Conservation (phyloP, 2,888 invertebrate species). For the Mechanitis messenoides region DNA sequence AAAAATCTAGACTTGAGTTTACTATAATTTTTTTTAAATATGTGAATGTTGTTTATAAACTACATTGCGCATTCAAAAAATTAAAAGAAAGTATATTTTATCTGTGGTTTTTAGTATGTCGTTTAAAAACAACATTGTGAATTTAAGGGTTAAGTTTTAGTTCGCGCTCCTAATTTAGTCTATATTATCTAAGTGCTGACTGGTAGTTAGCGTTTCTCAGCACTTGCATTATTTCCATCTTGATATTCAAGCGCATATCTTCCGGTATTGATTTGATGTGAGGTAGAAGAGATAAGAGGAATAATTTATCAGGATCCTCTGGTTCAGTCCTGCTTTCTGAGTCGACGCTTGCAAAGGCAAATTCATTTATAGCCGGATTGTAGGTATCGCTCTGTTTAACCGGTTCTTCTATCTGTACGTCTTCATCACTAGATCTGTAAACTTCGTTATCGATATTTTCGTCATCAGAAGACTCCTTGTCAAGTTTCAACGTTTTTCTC, state of each 20-base stretch:
- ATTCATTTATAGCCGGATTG: conserved; percentile 43
- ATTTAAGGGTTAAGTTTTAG: too few species aligned
- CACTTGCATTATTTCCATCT: conserved; percentile 68
- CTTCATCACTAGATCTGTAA: conserved; percentile 39
- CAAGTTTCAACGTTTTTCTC: conserved; percentile 47
- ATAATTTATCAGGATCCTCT: conserved; percentile 62
- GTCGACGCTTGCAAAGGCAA: conserved; percentile 63
- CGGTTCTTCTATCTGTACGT: conserved; percentile 18
- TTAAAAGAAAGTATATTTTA: too few species aligned
- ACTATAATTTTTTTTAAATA: too few species aligned
- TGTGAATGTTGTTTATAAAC: too few species aligned
- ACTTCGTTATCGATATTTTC: conserved; percentile 35
- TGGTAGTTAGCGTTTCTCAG: conserved; percentile 55
- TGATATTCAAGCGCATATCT: conserved; percentile 53
- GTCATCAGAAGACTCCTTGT: conserved; percentile 48
- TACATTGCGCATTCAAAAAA: too few species aligned
- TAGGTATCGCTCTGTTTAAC: conserved; percentile 18
- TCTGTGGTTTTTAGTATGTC: too few species aligned
- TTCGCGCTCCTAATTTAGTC: background rate
- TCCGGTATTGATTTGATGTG: conserved; percentile 64
- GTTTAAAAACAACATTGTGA: too few species aligned
- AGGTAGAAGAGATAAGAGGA: conserved; percentile 60
- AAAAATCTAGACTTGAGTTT: too few species aligned
- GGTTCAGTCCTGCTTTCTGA: conserved; percentile 38
- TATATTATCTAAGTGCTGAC: conserved; percentile 38